Base-by-base conservation (phyloP, 2,888 invertebrate genomes). In the Synanthedon andrenaeformis region DNA sequence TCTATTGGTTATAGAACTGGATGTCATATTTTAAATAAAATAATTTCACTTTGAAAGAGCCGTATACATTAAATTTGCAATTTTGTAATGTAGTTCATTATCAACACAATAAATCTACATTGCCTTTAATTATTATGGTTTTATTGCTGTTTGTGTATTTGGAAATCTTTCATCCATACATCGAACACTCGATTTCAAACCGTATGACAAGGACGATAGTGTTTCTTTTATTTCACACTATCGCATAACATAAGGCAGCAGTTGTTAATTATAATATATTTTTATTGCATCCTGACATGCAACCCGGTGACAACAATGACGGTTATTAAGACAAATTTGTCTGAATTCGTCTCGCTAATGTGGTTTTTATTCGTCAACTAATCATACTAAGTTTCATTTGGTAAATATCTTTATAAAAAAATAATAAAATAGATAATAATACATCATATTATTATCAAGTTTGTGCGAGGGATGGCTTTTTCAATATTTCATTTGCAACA, bases 61-160 rank as follows among this genome's bases (percentile, higher is more conserved):
- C 45, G 13, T 13, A n/a, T 42, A 12, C 45, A 45, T 14, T 13
- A 13, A 13, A 45, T n/a, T 42, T 42, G 13, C 10, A 42, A 42
- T 45, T 45, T 45, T 45, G 45, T 45, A 45, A 45, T 45, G 14
- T 13, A 3, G 57, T 56, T 68, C 66, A 67, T 62, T 72, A 67
- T 68, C 70, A 66, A 53, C 66, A 69, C 73, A 69, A 70, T 73
- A 69, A 67, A 72, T 70, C 71, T 74, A 70, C 66, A 77, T 74
- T 70, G 69, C 66, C 67, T 67, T 63, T 76, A 78, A 78, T 78
- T 76, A 74, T 10, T 70, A 76, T 66, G 67, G 70, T 67, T 74
- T 70, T 68, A 66, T 69, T 63, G 55, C 12, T 35, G 35, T 35
- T 35, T 35, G 35, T 10, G 35, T 35, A 35, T 35, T 35, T 35